These are phyloP conservation scores for Opisthograptis luteolata DNA, from an alignment of 2,888 invertebrate genomes.

Conservation along the genomic window DNA sequence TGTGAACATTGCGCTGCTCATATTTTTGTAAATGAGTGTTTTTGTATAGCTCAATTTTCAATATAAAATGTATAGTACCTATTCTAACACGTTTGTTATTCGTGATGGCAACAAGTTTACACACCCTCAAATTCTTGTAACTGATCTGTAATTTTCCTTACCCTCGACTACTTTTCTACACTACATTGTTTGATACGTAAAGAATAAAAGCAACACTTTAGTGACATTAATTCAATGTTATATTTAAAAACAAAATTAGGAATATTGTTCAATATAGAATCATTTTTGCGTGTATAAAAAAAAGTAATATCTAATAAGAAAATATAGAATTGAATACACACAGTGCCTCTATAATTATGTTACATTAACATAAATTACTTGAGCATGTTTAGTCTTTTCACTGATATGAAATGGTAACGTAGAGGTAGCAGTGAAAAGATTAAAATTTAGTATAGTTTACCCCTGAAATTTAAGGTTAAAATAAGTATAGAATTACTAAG, in stretches of 20 bases:
- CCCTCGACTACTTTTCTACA: slow-evolving; percentile 19
- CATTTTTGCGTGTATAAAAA: slow-evolving; percentile 59
- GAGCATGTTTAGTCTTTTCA: slow-evolving; percentile 79
- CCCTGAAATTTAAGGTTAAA: slow-evolving; percentile 67
- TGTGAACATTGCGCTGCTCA: slow-evolving; percentile 80
- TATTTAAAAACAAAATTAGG: slow-evolving; percentile 25
- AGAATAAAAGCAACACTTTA: slow-evolving; percentile 33
- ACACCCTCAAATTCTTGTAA: slow-evolving; percentile 33
- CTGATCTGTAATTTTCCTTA: slow-evolving; percentile 4
- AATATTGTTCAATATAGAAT: slow-evolving; percentile 53
- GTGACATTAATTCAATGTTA: slow-evolving; percentile 24
- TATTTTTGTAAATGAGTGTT: slow-evolving; percentile 81
- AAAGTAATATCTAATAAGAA: slow-evolving; percentile 64
- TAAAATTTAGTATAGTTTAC: slow-evolving; percentile 75
- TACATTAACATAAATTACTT: slow-evolving; percentile 84
- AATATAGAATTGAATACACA: slow-evolving; percentile 80
- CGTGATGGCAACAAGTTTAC: slow-evolving; percentile 6
- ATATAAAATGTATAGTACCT: slow-evolving; percentile 57
- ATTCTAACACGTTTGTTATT: slow-evolving; percentile 11
- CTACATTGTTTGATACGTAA: slow-evolving; percentile 33
- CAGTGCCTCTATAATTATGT: slow-evolving; percentile 85
- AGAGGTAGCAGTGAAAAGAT: slow-evolving; percentile 66
- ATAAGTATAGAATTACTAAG: slow-evolving; percentile 68
- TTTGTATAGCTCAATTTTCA: slow-evolving; percentile 81
- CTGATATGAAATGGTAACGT: slow-evolving; percentile 46